Evolutionary conservation across 2,888 invertebrate genomes (phyloP).

Genomic region (Epirrita christyi): DNA sequence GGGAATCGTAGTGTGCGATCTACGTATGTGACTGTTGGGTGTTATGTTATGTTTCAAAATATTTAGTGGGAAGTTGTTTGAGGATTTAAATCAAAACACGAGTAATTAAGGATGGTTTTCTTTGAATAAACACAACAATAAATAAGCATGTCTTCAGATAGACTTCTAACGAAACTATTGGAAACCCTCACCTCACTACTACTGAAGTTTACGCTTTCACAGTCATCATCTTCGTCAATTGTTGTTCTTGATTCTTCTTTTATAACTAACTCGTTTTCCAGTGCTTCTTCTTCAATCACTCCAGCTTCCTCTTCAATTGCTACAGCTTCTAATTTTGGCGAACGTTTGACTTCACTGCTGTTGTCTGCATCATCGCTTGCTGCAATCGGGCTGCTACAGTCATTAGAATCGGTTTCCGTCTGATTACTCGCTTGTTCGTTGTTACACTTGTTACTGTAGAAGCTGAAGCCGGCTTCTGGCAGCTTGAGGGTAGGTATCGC

Average conservation of each 20-base stretch:
- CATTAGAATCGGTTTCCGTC: background rate
- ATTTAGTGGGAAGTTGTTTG: background rate
- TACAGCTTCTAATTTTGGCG: background rate
- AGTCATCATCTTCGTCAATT: conserved; percentile 3
- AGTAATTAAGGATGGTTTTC: background rate
- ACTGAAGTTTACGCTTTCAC: conserved; percentile 12
- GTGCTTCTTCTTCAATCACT: background rate
- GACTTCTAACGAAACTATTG: background rate
- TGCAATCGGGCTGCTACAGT: background rate
- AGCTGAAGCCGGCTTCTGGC: background rate
- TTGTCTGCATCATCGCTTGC: background rate
- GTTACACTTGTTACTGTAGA: background rate
- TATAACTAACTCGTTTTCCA: background rate
- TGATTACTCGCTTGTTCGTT: background rate
- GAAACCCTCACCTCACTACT: conserved; percentile 10
- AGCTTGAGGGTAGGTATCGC: conserved; percentile 5
- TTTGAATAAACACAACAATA: background rate
- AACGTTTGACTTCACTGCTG: background rate
- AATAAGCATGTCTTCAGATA: background rate
- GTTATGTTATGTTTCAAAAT: background rate
- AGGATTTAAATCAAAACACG: background rate
- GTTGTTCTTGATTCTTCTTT: background rate
- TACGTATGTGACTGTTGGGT: too few species aligned
- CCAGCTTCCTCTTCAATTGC: background rate
- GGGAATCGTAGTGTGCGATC: too few species aligned